Evolutionary conservation across 2,797 vertebrate species (phyloP).

Genomic region (Lacerta agilis): DNA sequence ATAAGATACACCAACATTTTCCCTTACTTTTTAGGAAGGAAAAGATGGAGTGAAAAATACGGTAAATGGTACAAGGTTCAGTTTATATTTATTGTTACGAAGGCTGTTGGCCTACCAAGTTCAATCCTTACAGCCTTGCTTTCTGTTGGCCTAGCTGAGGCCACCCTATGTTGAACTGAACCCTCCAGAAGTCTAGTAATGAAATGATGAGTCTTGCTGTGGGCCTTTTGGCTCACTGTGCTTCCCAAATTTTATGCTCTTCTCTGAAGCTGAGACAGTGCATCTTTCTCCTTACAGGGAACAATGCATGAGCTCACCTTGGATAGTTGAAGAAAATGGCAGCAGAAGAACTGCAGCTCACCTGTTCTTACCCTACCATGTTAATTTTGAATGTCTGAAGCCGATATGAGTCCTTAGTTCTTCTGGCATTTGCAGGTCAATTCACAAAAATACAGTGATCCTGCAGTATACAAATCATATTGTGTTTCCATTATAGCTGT

Average conservation of each 20-base stretch:
- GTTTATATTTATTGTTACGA: no score
- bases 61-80: no score
- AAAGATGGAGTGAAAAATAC: no score
- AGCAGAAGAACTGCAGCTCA: background rate
- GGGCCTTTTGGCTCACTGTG: background rate
- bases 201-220: no score
- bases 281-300: background rate
- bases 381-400: background rate
- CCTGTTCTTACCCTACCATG: background rate
- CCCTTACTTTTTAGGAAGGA: no score
- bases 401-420: background rate
- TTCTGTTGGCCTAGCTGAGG: no score
- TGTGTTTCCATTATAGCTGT: background rate
- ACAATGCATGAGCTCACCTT: background rate
- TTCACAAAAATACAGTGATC: background rate
- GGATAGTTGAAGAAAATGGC: slow-evolving; percentile 4
- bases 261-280: background rate
- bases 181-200: no score
- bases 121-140: no score
- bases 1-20: no score
- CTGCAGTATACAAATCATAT: background rate
- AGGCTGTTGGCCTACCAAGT: no score
- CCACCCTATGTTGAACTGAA: no score
- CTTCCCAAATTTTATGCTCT: background rate
- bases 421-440: background rate